Evolutionary conservation across 2,113 vertebrate species (phyloP).

Genomic region (Parus major): DNA sequence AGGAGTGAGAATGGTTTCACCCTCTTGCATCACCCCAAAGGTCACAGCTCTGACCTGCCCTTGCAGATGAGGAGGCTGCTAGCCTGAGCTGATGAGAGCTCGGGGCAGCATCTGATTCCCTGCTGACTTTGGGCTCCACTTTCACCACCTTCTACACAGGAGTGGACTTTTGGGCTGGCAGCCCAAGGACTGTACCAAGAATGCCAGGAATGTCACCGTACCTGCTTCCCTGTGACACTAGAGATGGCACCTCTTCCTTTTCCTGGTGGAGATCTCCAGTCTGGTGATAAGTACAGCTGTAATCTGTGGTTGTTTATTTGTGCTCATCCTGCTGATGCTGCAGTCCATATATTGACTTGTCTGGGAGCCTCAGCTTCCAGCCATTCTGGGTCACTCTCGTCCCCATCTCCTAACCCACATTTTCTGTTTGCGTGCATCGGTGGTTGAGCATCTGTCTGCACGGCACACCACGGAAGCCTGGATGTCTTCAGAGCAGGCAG

Average conservation of each 20-base stretch:
- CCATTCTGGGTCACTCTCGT: accelerated
- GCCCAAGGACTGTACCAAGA: accelerated
- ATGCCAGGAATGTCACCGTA: accelerated
- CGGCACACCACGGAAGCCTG: not conserved
- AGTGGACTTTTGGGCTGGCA: accelerated
- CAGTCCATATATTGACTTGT: not conserved
- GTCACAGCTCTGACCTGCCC: not conserved
- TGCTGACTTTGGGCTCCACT: not conserved
- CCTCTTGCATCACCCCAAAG: not conserved
- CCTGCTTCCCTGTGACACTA: not conserved
- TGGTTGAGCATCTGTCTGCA: not conserved
- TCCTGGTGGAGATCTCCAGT: not conserved
- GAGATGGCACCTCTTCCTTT: not conserved
- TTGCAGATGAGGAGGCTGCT: accelerated
- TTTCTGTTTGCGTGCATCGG: not conserved
- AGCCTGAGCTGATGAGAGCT: not conserved
- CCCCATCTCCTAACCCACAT: not conserved
- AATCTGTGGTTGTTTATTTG: not conserved
- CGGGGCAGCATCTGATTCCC: not conserved
- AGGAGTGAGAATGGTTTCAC: not conserved
- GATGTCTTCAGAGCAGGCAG: not conserved
- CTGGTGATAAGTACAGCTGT: not conserved
- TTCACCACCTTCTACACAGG: not conserved
- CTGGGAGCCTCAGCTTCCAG: not conserved
- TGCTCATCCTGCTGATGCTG: not conserved